phyloP scores from a whole-genome alignment of 2,888 invertebrate species.

The Meloe dianella region DNA sequence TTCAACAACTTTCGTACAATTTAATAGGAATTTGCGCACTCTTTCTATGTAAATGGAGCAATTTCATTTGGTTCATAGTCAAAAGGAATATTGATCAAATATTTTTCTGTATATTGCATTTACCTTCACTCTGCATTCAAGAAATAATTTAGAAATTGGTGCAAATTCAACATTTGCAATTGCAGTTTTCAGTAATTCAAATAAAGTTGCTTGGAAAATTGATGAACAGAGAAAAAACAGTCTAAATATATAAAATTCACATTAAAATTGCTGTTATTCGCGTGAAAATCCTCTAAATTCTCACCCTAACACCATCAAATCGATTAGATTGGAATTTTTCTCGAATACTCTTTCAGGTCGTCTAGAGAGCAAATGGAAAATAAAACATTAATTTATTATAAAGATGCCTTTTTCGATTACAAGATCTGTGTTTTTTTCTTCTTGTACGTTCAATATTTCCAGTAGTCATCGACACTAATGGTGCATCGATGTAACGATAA shows the following conservation, averaged over 20 bases:
- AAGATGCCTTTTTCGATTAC: background rate
- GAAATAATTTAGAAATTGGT: background rate
- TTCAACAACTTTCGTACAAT: background rate
- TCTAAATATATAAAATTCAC: background rate
- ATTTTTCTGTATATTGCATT: background rate
- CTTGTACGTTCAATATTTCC: background rate
- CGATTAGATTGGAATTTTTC: background rate
- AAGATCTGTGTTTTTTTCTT: background rate
- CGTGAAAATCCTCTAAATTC: background rate
- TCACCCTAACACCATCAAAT: background rate
- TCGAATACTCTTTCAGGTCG: background rate
- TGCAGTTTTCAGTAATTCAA: background rate
- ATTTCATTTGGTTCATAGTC: background rate
- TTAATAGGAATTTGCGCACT: background rate
- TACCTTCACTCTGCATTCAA: background rate
- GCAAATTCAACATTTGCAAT: background rate
- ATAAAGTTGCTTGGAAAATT: background rate
- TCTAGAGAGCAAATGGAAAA: background rate
- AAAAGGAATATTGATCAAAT: background rate
- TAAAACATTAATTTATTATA: background rate
- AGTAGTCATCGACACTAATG: background rate
- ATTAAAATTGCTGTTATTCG: background rate
- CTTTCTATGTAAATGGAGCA: background rate
- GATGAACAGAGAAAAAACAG: background rate
- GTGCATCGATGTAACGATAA: background rate